phyloP scores from a whole-genome alignment of 2,888 invertebrate species.

The Melikaiella ostensackeni region DNA sequence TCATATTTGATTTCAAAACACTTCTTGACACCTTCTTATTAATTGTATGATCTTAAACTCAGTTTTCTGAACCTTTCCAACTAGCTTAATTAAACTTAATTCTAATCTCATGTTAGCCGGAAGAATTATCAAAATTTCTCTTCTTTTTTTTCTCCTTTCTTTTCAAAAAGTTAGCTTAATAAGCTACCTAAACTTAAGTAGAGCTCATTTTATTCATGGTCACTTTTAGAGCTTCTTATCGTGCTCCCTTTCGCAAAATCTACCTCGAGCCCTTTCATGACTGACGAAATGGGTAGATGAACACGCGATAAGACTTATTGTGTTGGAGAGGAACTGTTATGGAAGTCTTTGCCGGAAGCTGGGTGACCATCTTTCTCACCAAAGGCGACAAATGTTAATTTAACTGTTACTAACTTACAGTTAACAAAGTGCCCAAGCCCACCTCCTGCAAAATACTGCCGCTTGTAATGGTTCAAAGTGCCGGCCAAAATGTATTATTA shows the following conservation, averaged over 20 bases:
- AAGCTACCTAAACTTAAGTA: background rate
- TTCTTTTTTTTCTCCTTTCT: too few relatives aligned
- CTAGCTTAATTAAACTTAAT: too few relatives aligned
- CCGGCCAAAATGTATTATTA: slow-evolving; percentile 33
- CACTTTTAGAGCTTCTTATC: background rate
- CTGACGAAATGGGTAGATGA: slow-evolving; percentile 23
- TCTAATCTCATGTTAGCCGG: too few relatives aligned
- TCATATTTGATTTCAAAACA: too few relatives aligned
- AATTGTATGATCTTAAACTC: too few relatives aligned
- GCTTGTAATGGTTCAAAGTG: slow-evolving; percentile 23
- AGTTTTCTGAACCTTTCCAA: too few relatives aligned
- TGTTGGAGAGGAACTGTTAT: slow-evolving; percentile 6
- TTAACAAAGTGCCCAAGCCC: slow-evolving; percentile 15
- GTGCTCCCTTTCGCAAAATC: background rate
- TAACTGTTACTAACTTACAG: slow-evolving; percentile 19
- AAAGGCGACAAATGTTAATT: slow-evolving; percentile 36
- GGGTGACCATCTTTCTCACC: background rate
- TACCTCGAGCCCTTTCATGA: background rate
- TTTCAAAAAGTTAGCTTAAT: background rate
- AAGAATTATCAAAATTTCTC: too few relatives aligned
- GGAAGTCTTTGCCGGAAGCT: background rate
- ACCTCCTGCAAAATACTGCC: slow-evolving; percentile 12
- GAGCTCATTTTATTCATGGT: background rate
- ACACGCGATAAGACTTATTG: background rate
- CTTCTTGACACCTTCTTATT: too few relatives aligned